These are phyloP conservation scores for Eidolon dupreanum DNA, from an alignment of 2,797 vertebrate genomes.

Conservation along the genomic window DNA sequence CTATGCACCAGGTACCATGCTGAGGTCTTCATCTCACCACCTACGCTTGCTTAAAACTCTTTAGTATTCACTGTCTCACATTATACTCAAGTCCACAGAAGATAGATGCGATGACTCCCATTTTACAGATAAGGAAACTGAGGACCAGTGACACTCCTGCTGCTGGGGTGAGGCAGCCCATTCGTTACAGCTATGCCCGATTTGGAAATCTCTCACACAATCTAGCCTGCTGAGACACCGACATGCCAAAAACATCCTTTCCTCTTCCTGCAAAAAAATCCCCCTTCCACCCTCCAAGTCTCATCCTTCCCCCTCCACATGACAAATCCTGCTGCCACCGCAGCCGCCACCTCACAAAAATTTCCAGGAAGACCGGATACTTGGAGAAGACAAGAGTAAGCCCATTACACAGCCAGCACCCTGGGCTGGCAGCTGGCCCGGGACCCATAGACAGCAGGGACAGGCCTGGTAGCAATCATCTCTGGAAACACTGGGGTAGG, in stretches of 20 bases:
- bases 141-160: background rate
- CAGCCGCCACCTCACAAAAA: constrained; percentile 63
- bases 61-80: background rate
- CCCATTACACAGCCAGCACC: background rate
- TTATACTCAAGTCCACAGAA: background rate
- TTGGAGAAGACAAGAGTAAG: constrained; percentile 38
- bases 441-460: background rate
- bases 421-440: background rate
- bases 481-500: background rate
- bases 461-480: background rate
- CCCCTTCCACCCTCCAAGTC: constrained; percentile 56
- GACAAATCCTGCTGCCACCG: constrained; percentile 63
- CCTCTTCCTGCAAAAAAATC: constrained; percentile 67
- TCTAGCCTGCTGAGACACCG: constrained; percentile 20
- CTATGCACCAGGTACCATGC: background rate
- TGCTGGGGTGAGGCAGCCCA: background rate
- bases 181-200: background rate
- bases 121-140: constrained; percentile 19
- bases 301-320: constrained; percentile 16
- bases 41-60: background rate
- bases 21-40: background rate
- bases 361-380: constrained; percentile 71
- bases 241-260: constrained; percentile 61
- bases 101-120: background rate
- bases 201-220: constrained; percentile 33